Conservation (phyloP, 2,113 vertebrate species). For the Sylvietta virens region DNA sequence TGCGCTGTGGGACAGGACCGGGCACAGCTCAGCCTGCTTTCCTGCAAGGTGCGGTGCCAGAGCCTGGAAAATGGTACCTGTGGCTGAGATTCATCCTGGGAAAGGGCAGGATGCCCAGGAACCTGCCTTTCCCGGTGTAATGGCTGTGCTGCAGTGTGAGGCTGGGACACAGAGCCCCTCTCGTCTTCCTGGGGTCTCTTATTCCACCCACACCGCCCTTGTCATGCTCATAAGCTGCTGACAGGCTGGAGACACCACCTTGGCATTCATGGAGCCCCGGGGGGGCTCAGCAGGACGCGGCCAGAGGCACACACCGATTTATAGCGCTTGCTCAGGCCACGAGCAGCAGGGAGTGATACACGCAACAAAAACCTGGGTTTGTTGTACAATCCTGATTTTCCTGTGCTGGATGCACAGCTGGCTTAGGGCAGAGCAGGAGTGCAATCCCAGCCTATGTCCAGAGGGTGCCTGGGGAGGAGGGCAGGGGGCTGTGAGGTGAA, state of each 20-base stretch:
- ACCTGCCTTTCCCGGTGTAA: not conserved
- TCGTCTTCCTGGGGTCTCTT: not conserved
- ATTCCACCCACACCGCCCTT: not conserved
- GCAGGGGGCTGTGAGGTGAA: not conserved
- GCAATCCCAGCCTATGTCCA: not conserved
- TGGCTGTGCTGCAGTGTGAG: accelerated
- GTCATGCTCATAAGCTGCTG: not conserved
- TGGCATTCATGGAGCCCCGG: not conserved
- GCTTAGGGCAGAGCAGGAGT: not conserved
- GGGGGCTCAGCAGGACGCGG: not conserved
- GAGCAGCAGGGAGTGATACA: not conserved
- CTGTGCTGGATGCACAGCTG: not conserved
- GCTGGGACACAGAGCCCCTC: not conserved
- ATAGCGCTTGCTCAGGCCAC: accelerated
- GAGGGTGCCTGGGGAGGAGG: not conserved
- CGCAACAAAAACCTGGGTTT: not conserved
- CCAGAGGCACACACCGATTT: not conserved
- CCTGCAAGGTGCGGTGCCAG: not conserved
- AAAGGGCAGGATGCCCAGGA: not conserved
- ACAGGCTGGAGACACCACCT: not conserved
- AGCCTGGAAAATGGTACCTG: not conserved
- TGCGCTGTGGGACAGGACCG: accelerated
- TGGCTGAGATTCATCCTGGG: not conserved
- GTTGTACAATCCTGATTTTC: not conserved
- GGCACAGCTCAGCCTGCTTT: not conserved